Percentiles rank a stretch among this genome's conserved stretches.
phyloP scores from a whole-genome alignment of 2,113 vertebrate genomes.

The Galemys pyrenaicus region DNA sequence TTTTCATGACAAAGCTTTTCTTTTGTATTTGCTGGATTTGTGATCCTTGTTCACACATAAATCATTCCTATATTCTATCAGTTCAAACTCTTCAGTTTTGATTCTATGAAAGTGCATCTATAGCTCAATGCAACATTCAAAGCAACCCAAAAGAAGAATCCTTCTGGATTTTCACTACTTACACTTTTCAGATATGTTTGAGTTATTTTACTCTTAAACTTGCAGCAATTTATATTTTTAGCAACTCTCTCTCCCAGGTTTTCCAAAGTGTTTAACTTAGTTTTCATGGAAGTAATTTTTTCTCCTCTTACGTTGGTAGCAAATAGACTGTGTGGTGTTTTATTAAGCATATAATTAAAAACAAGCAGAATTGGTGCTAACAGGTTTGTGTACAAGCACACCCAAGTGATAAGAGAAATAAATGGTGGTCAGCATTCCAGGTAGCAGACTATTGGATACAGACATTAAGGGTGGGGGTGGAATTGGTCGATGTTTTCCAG shows the following conservation, averaged over 20 bases:
- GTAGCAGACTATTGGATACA: not conserved
- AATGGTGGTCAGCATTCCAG: too few relatives aligned
- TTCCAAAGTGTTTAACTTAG: conserved; percentile 20
- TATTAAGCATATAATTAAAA: not conserved
- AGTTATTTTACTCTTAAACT: not conserved
- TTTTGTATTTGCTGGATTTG: not conserved
- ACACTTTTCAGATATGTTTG: conserved; percentile 6
- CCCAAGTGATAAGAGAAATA: not conserved
- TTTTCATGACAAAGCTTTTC: not conserved
- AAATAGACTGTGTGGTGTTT: not conserved
- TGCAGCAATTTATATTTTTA: not conserved
- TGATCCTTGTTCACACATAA: conserved; percentile 1
- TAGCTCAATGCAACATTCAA: not conserved
- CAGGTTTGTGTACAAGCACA: not conserved
- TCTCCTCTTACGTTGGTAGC: not conserved
- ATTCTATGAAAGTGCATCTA: not conserved
- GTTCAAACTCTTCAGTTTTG: not conserved
- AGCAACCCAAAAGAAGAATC: not conserved
- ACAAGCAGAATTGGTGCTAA: not conserved
- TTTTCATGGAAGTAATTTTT: conserved; percentile 28
- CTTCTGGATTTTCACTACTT: not conserved
- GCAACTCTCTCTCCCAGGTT: not conserved
- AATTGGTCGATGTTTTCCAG: not conserved
- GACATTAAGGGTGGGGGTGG: not conserved
- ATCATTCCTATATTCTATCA: not conserved